phyloP scores from a whole-genome alignment of 1,140 invertebrate genomes.

The Drosophila nasuta region DNA sequence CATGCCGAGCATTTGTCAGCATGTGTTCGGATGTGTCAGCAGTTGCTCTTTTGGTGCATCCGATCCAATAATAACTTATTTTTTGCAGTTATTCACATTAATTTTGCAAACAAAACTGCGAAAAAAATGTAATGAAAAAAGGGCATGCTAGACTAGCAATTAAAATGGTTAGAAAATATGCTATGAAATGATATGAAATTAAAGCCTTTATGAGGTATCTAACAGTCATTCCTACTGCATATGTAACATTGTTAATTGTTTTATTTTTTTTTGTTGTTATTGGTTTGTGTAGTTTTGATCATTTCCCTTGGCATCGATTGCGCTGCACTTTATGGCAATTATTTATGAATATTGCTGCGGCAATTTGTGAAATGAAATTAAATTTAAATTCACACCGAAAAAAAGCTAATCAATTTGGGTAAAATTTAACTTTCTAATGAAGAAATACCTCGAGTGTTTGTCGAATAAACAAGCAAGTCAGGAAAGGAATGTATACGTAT shows the following conservation, averaged over 20 bases:
- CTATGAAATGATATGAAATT: too few species aligned
- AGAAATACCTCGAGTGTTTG: background rate
- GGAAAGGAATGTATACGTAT: background rate
- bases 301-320: slow-evolving; percentile 27
- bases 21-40: slow-evolving; percentile 47
- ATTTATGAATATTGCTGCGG: slow-evolving; percentile 17
- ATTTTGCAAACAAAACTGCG: slow-evolving; percentile 34
- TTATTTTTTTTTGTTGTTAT: background rate
- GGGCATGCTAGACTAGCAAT: slow-evolving; percentile 13
- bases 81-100: slow-evolving; percentile 43
- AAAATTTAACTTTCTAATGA: background rate
- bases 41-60: slow-evolving; percentile 44
- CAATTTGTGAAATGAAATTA: slow-evolving; percentile 18
- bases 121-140: background rate
- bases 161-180: background rate
- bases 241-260: slow-evolving; percentile 1
- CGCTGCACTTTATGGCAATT: slow-evolving; percentile 21
- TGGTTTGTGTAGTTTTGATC: slow-evolving; percentile 1
- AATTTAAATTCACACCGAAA: slow-evolving; percentile 1
- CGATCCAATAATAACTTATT: slow-evolving; percentile 54
- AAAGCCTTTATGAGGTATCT: slow-evolving; percentile 3
- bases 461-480: background rate
- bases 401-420: slow-evolving; percentile 27
- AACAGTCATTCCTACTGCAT: background rate
- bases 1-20: slow-evolving; percentile 6